Base-by-base conservation (phyloP, 2,888 invertebrate genomes). In the Norana najaformis region DNA sequence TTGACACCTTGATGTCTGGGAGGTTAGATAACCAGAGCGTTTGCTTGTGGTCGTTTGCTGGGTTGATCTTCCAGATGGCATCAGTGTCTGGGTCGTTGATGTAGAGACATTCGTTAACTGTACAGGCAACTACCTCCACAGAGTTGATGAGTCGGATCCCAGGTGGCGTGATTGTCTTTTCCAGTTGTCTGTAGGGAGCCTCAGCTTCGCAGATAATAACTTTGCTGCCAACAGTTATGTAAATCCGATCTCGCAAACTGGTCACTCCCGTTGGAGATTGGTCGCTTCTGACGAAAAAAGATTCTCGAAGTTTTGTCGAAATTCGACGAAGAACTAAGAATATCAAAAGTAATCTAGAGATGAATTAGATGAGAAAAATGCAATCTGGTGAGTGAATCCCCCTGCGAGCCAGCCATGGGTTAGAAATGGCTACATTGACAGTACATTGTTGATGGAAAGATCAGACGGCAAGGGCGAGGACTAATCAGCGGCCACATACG, bases 101-200 rank as follows among this genome's bases (percentile, higher is more conserved):
- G 69, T 69, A 69, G 69, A 69, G 30, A 69, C n/a, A n/a, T n/a
- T 69, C 69, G 69, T 69, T 69, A 69, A 69, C 69, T n/a, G 69
- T n/a, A 69, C 69, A 69, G 69, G n/a, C 30, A 4, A 8, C 8
- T 69, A 69, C 69, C n/a, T 69, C 69, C n/a, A 69, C n/a, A n/a
- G 69, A 69, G n/a, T 69, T n/a, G 69, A n/a, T 69, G 8, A 69
- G 8, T 69, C 69, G 69, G 69, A 69, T 3, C 8, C n/a, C 69
- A 13, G 69, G 16, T 69, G n/a, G n/a, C n/a, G 30, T 69, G 69
- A 69, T 69, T 16, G 69, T 69, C n/a, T n/a, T 69, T 3, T 69
- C 69, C 69, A 69, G 69, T n/a, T 13, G 69, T 69, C 69, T 30
- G 69, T 69, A 69, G 69, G 69, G 69, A n/a, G 6, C 30, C 11